Evolutionary conservation across 1,140 invertebrate species (phyloP), one percentile per base, ranked within the genome.

Genomic region (Brachionus calyciflorus): DNA sequence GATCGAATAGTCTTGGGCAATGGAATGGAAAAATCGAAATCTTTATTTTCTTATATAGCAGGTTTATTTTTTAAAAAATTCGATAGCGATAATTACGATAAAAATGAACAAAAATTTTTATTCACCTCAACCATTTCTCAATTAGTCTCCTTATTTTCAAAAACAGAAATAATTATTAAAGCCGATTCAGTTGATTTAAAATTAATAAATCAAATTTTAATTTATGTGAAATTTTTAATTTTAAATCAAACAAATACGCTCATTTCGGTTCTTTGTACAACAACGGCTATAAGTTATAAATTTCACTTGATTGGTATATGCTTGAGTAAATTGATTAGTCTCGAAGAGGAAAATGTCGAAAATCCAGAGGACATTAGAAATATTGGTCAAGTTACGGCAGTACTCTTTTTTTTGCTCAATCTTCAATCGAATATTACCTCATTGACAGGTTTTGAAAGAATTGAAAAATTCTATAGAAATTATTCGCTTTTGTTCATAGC

Each of bases 331-430:
- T 44, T 46, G 21, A 65, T 65, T 44, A 24, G 44, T 44, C 7
- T 41, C 9, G 40, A 65, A 12, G 17, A 28, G 4, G 21, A 19
- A 3, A n/a, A 6, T 14, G 5, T 30, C 9, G 28, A 60, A 17
- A 60, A 60, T 60, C 37, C 63, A 44, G 92, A 94, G 81, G 93
- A 94, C 82, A 92, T 91, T 79, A 91, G 89, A 75, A 91, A 93
- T 79, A 92, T 88, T 79, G 88, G 94, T 5, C 93, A 92, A 0
- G 91, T 96, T 0, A 94, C 93, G 0, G 93, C 93, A 0, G 92
- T 96, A 75, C 86, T 97, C 17, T 97, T 98, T 81, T 95, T 96
- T 81, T 91, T 97, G 76, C 84, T 97, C 7, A 93, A 93, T 0
- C 81, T 97, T 46, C 95, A 98, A 84, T 95, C 93, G 0, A 93